Evolutionary conservation across 2,113 vertebrate genomes (phyloP), one percentile per base, ranked within the genome.

Genomic region (Syngnathus typhle): DNA sequence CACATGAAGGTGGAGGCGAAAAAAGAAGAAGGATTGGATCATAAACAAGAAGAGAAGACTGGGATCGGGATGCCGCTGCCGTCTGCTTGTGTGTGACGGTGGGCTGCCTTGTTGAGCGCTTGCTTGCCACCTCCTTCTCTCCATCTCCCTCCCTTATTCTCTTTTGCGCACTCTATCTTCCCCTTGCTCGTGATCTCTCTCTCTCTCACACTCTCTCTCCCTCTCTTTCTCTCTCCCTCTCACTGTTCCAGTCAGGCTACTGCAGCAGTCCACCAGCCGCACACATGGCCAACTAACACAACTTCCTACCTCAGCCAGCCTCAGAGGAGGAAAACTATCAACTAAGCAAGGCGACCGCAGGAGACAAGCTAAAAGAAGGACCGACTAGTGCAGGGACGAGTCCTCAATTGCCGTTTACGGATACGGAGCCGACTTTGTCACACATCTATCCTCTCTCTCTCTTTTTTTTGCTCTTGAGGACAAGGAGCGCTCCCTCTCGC

Each of bases 271-370:
- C 84, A 72, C 82, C 86, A 89, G 89, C 83, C 85, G 88, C 78
- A 82, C 80, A 82, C 79, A 85, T 85, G 90, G 88, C 87, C 74
- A 87, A 88, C 88, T 87, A 90, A 89, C 86, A 88, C 88, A 92
- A 91, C 92, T 93, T 90, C 91, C 89, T 89, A 90, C 89, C 91
- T 92, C 89, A 77, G 85, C 79, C 81, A 62, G 41, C 60, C 41
- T 13, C 38, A 21, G 74, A 49, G 80, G 78, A 86, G 74, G 80
- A 83, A 82, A 83, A 83, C 78, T 80, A 84, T 76, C 70, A 76
- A 73, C 76, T 71, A 82, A 75, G 75, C 77, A 69, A 84, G 71
- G 67, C 83, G 82, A 79, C 75, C 77, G 80, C 74, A 81, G 85
- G 85, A 87, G 84, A 73, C 67, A 80, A 27, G 82, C 73, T 71